A percentile compares a stretch with the other conserved stretches of the same genome.
Conservation (phyloP, 1,140 invertebrate species). For the Tigriopus japonicus region DNA sequence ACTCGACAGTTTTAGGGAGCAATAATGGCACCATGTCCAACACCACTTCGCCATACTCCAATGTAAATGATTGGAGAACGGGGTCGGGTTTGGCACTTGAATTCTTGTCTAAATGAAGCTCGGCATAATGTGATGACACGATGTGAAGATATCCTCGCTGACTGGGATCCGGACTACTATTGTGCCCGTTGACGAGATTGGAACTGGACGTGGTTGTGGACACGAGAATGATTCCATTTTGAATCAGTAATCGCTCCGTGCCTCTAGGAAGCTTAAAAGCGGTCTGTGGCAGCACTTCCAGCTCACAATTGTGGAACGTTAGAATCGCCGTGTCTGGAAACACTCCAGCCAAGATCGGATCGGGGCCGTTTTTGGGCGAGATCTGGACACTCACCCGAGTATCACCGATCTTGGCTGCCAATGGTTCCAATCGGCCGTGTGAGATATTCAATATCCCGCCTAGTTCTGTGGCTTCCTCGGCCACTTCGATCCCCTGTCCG, state of each 20-base stretch:
- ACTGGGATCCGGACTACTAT: no score
- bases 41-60: not conserved
- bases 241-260: not conserved
- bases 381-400: not conserved
- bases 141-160: not conserved
- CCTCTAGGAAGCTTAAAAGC: not conserved
- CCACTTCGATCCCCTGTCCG: no score
- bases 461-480: no score
- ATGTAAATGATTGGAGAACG: not conserved
- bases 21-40: not conserved
- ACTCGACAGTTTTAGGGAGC: not conserved
- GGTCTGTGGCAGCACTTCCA: not conserved
- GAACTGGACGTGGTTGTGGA: not conserved
- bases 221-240: not conserved
- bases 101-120: not conserved
- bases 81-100: not conserved
- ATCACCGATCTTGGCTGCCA: constrained; percentile 1
- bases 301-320: constrained; percentile 1
- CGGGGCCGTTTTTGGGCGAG: not conserved
- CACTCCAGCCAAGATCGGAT: not conserved
- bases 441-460: not conserved
- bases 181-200: no score
- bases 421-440: not conserved
- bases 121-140: not conserved
- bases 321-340: not conserved